These are phyloP conservation scores for Unio delphinus DNA, from an alignment of 2,888 invertebrate genomes.

Conservation along the genomic window DNA sequence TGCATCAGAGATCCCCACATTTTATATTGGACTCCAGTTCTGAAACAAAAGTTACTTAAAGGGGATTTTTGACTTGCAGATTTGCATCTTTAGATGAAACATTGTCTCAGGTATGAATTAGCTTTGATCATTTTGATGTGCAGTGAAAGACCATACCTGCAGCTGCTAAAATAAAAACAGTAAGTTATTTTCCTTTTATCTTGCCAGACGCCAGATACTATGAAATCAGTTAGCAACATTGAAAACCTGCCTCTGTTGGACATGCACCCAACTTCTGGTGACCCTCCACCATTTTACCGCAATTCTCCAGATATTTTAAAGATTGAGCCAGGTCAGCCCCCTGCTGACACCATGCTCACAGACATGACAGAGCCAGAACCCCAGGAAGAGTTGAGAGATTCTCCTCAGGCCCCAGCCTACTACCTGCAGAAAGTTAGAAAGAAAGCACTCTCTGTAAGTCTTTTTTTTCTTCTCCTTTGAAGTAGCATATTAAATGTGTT, in stretches of 20 bases:
- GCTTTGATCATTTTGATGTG: too few species aligned
- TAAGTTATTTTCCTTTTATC: neutral
- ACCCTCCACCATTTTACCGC: slow-evolving; percentile 34
- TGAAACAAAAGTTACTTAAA: too few species aligned
- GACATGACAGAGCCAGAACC: slow-evolving; percentile 4
- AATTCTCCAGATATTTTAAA: slow-evolving; percentile 37
- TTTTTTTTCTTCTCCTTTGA: neutral
- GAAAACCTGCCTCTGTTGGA: slow-evolving; percentile 50
- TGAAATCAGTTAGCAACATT: slow-evolving; percentile 53
- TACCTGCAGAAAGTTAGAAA: slow-evolving; percentile 43
- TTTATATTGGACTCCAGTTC: too few species aligned
- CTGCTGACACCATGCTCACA: slow-evolving; percentile 10
- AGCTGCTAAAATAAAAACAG: too few species aligned
- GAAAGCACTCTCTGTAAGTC: slow-evolving; percentile 43
- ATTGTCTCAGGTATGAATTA: too few species aligned
- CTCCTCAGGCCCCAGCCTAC: slow-evolving; percentile 16
- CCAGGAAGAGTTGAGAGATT: neutral
- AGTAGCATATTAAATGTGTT: too few species aligned
- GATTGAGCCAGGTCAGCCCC: slow-evolving; percentile 14
- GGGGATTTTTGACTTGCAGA: too few species aligned
- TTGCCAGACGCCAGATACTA: slow-evolving; percentile 52
- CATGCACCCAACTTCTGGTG: slow-evolving; percentile 40
- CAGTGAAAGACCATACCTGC: too few species aligned
- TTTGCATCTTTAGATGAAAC: too few species aligned
- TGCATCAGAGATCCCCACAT: too few species aligned